Evolutionary conservation across 2,797 vertebrate genomes (phyloP).

Genomic region (Spizella passerina): DNA sequence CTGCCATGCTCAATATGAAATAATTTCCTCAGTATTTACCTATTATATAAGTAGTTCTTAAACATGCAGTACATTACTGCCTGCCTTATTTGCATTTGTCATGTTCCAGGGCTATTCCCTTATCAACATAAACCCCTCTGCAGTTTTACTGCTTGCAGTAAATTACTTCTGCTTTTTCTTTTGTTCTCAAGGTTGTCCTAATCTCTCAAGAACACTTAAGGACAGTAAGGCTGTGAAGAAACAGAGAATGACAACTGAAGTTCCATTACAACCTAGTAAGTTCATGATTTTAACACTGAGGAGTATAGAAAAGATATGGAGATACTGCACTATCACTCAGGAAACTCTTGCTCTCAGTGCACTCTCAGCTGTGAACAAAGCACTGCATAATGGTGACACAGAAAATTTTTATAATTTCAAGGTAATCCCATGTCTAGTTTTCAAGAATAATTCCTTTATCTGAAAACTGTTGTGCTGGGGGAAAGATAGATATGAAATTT

Average conservation of each 20-base stretch:
- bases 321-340: neutral
- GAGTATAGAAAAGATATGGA: neutral
- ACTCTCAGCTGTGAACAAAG: neutral
- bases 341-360: neutral
- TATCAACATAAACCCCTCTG: slow-evolving; percentile 32
- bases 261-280: neutral
- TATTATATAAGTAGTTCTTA: slow-evolving; percentile 43
- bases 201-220: slow-evolving; percentile 1
- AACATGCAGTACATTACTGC: neutral
- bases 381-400: neutral
- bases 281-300: neutral
- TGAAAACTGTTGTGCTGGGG: neutral
- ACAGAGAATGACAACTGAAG: neutral
- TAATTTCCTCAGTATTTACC: neutral
- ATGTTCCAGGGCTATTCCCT: slow-evolving; percentile 46
- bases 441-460: neutral
- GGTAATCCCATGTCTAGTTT: neutral
- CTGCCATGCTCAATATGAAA: slow-evolving; percentile 5
- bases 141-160: neutral
- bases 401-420: neutral
- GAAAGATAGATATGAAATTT: neutral
- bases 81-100: slow-evolving; percentile 26
- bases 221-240: neutral
- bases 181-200: slow-evolving; percentile 46
- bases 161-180: slow-evolving; percentile 48